Conservation (phyloP, 1,140 invertebrate genomes). For the Leptopilina clavipes region DNA sequence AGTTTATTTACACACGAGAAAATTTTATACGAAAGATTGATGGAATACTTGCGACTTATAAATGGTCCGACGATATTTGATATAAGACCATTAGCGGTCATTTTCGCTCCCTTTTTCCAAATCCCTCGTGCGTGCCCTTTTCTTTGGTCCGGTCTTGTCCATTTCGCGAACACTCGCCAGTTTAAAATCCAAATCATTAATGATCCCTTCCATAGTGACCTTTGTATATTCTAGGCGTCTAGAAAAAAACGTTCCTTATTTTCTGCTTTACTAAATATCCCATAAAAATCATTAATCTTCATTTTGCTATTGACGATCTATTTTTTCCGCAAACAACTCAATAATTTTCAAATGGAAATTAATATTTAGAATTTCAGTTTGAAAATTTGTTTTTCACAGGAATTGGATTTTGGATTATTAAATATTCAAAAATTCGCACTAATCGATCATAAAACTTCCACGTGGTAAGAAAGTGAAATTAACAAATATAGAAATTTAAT, state of each 20-base stretch:
- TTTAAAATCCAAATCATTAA: slow-evolving; percentile 55
- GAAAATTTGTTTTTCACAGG: too few relatives aligned
- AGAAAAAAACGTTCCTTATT: neutral
- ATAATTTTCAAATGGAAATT: too few relatives aligned
- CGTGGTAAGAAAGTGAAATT: too few relatives aligned
- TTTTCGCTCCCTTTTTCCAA: slow-evolving; percentile 49
- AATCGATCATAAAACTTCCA: too few relatives aligned
- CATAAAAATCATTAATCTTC: slow-evolving; percentile 9
- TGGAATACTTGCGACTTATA: slow-evolving; percentile 60
- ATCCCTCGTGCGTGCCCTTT: slow-evolving; percentile 43
- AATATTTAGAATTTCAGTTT: too few relatives aligned
- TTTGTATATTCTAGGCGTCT: slow-evolving; percentile 24
- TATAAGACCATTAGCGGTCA: slow-evolving; percentile 68
- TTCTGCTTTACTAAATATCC: slow-evolving; percentile 4
- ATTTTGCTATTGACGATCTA: neutral
- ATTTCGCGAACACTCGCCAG: slow-evolving; percentile 37
- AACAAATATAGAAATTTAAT: too few relatives aligned
- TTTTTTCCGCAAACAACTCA: neutral
- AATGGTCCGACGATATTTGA: slow-evolving; percentile 66
- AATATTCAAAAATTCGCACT: too few relatives aligned
- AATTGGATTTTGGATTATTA: too few relatives aligned
- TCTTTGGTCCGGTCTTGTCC: slow-evolving; percentile 21
- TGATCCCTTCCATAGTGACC: slow-evolving; percentile 45
- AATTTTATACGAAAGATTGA: slow-evolving; percentile 66
- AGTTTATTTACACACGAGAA: slow-evolving; percentile 67